Conservation (phyloP, 2,888 invertebrate genomes). For the Cephus nigrinus region DNA sequence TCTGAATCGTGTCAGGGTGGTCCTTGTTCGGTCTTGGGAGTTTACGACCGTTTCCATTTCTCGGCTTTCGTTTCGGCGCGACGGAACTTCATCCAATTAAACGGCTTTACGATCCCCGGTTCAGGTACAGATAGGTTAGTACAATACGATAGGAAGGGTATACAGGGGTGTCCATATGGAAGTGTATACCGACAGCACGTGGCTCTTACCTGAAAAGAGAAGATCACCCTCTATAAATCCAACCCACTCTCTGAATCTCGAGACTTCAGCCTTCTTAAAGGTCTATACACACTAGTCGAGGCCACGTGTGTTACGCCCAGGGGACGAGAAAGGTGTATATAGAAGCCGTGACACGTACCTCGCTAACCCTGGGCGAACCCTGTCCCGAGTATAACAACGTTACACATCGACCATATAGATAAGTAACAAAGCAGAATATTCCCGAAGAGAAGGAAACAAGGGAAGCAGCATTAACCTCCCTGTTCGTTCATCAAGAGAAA, state of each 20-base stretch:
- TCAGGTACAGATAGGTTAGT: neutral
- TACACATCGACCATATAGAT: neutral
- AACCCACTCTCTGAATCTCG: neutral
- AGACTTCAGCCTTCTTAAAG: neutral
- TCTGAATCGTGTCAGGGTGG: neutral
- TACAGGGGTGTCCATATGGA: neutral
- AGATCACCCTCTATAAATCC: neutral
- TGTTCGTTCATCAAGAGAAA: neutral
- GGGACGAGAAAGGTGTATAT: neutral
- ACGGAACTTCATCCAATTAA: constrained; percentile 50
- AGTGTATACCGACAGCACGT: neutral
- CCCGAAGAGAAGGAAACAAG: neutral
- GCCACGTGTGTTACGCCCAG: neutral
- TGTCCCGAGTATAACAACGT: no score
- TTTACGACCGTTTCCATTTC: constrained; percentile 45
- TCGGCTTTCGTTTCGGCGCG: constrained; percentile 31
- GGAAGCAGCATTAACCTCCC: neutral
- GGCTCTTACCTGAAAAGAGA: neutral
- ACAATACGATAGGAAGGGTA: neutral
- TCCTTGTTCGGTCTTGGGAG: constrained; percentile 10
- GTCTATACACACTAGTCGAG: neutral
- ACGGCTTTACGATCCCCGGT: constrained; percentile 48
- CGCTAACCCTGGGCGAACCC: neutral
- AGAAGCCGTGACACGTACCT: neutral
- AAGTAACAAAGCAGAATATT: neutral